Base-by-base conservation (phyloP, 2,797 vertebrate genomes). In the Pipistrellus nathusii region DNA sequence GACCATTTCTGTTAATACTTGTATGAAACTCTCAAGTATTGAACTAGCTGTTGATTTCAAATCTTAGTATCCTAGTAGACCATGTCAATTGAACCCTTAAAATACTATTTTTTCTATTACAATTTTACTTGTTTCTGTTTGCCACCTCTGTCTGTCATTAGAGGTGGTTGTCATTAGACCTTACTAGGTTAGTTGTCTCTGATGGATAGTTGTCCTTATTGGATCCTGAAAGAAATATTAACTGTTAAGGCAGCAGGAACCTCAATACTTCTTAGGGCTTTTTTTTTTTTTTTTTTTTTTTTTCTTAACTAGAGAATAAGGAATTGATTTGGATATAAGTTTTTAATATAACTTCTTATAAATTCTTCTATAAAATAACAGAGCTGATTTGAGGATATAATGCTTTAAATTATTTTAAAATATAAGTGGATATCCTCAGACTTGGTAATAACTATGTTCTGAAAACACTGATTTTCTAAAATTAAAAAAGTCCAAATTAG, bases 361-460 rank as follows among this genome's bases (percentile, higher is more conserved):
- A 96, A 72, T 86, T 90, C 68, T 81, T 82, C 53, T 69, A 82
- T 38, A 92, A 82, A 96, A 88, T 48, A 85, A 64, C 48, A 68
- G 88, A 95, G 81, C 53, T 94, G 46, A 95, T 82, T 95, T 95
- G 83, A 89, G 44, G 38, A 53, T 90, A 38, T 85, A 87, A 62
- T 94, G 46, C 77, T 91, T 96, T 91, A 88, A 94, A 89, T 95
- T 95, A 83, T 96, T 97, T 94, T 64, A 78, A 92, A 95, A 76
- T 95, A 27, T 71, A 93, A 86, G 32, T 94, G 59, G n/a, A 59
- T 86, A 25, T 93, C 93, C 51, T 96, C 68, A 83, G 35, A 91
- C 53, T 97, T 94, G 38, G 73, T 73, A 35, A 78, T 78, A 93
- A 89, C 72, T 75, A 23, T 95, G 73, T 93, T 92, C 78, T 94